These are phyloP conservation scores for Cricetomys ansorgei DNA, from an alignment of 2,113 vertebrate species.

Conservation along the genomic window DNA sequence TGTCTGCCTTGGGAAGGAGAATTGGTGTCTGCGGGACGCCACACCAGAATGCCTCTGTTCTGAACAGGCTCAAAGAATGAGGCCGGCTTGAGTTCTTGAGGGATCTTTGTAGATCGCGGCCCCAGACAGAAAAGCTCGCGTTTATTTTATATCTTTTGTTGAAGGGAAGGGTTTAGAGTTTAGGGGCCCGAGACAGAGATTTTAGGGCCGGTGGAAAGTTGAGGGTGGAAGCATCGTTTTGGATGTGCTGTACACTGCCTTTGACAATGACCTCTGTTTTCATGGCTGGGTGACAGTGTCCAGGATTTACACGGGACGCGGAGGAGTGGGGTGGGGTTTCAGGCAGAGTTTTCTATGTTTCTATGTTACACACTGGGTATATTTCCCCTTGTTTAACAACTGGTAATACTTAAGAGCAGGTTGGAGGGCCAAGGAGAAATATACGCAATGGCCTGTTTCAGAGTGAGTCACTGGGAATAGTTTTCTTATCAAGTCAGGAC, in stretches of 20 bases:
- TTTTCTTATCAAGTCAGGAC: slow-evolving; percentile 35
- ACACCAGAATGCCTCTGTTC: background rate
- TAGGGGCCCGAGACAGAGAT: background rate
- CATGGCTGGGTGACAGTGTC: slow-evolving; percentile 12
- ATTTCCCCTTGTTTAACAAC: slow-evolving; percentile 3
- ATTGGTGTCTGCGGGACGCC: background rate
- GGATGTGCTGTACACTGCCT: background rate
- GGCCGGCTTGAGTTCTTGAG: background rate
- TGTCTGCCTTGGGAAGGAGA: slow-evolving; percentile 8
- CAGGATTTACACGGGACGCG: slow-evolving; percentile 38
- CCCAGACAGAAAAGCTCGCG: background rate
- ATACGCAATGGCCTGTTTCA: background rate
- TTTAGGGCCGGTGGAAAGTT: slow-evolving; percentile 19
- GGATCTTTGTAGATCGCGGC: background rate
- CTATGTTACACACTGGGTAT: background rate
- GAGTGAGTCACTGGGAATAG: slow-evolving; percentile 52
- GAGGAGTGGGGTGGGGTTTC: slow-evolving; percentile 51
- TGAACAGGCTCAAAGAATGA: background rate
- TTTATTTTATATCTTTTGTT: slow-evolving; percentile 47
- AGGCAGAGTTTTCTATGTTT: slow-evolving; percentile 79
- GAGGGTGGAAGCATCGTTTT: slow-evolving; percentile 41
- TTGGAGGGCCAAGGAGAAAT: slow-evolving; percentile 54
- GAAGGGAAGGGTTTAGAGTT: background rate
- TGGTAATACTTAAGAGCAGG: background rate
- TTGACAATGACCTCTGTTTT: slow-evolving; percentile 23